Percentiles rank a stretch among this genome's conserved stretches.
Evolutionary conservation across 2,113 vertebrate genomes (phyloP).

Genomic region (Elephas maximus): DNA sequence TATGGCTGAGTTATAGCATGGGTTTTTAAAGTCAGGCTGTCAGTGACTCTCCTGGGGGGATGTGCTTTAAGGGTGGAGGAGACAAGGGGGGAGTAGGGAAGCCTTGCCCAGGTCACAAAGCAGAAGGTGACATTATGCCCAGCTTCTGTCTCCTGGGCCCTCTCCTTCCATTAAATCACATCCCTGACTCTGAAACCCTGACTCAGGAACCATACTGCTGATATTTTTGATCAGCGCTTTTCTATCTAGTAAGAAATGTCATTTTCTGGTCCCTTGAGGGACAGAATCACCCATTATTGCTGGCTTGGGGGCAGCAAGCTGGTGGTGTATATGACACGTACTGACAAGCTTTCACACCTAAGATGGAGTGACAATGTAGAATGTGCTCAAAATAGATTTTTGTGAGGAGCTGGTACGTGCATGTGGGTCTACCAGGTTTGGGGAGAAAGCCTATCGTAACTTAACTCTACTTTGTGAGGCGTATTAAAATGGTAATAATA

Average conservation of each 20-base stretch:
- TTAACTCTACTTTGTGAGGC: not conserved
- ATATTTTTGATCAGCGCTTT: not conserved
- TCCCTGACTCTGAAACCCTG: not conserved
- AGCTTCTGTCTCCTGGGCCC: not conserved
- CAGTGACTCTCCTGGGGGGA: too few relatives aligned
- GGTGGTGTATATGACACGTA: not conserved
- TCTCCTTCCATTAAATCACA: not conserved
- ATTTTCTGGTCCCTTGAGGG: not conserved
- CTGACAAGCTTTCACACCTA: not conserved
- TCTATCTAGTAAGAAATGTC: slow-evolving; percentile 24
- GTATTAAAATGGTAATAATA: not conserved
- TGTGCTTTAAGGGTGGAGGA: not conserved
- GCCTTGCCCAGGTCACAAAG: not conserved
- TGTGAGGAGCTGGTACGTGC: not conserved
- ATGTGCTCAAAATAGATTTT: not conserved
- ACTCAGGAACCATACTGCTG: not conserved
- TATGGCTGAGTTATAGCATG: not conserved
- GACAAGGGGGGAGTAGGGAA: not conserved
- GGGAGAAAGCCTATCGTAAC: not conserved
- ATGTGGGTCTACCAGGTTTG: not conserved
- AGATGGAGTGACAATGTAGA: not conserved
- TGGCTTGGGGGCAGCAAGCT: not conserved
- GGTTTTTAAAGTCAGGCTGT: not conserved
- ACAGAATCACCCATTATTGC: not conserved
- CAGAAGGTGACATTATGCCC: fast-evolving